These are phyloP conservation scores for Nematopogon swammerdamellus DNA, from an alignment of 2,888 invertebrate genomes.

Conservation along the genomic window DNA sequence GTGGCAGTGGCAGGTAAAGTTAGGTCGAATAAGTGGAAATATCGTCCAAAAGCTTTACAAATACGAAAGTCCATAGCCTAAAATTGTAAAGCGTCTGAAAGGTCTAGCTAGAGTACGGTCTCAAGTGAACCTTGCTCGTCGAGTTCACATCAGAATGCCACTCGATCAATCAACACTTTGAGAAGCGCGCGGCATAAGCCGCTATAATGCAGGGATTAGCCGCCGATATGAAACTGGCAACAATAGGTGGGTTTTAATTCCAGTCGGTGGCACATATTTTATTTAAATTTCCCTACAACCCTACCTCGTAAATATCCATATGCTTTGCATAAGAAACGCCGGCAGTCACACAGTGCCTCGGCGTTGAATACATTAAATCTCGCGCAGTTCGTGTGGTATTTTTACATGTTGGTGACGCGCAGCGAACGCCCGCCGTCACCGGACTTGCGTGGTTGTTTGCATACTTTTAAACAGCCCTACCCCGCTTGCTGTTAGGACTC, in stretches of 20 bases:
- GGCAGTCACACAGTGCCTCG: conserved; percentile 29
- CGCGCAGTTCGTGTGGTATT: background rate
- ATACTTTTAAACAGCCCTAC: background rate
- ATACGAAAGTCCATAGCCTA: too few relatives aligned
- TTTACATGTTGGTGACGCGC: background rate
- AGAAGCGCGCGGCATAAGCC: background rate
- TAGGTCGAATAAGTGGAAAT: too few relatives aligned
- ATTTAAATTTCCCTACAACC: conserved; percentile 15
- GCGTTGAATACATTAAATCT: background rate
- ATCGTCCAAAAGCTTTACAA: too few relatives aligned
- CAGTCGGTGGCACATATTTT: conserved; percentile 2
- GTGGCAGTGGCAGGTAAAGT: too few relatives aligned
- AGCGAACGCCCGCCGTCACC: too few relatives aligned
- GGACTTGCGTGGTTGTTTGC: conserved; percentile 4
- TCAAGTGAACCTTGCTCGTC: too few relatives aligned
- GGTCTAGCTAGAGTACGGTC: too few relatives aligned
- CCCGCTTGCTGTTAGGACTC: too few relatives aligned
- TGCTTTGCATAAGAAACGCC: conserved; percentile 45
- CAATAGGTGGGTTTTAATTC: background rate
- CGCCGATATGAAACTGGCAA: background rate
- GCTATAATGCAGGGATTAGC: background rate
- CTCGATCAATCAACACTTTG: background rate
- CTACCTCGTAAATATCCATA: conserved; percentile 36
- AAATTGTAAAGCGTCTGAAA: too few relatives aligned
- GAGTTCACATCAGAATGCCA: too few relatives aligned